A percentile compares a stretch with the other conserved stretches of the same genome.
Evolutionary conservation across 2,888 invertebrate genomes (phyloP).

Genomic region (Netelia virgata): DNA sequence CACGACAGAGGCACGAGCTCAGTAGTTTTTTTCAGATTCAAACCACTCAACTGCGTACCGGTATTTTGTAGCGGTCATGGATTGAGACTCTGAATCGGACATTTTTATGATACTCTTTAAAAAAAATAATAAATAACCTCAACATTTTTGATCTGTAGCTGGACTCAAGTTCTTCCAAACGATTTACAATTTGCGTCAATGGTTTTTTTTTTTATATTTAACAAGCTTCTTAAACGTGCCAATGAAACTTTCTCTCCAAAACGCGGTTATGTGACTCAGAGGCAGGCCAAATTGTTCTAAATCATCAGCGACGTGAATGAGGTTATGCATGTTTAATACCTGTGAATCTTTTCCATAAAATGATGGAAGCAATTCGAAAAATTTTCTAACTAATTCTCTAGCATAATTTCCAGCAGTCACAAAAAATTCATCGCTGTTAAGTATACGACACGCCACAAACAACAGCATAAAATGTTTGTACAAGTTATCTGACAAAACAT

Average conservation of each 20-base stretch:
- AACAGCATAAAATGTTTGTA: constrained; percentile 68
- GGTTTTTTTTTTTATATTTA: constrained; percentile 51
- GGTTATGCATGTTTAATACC: constrained; percentile 64
- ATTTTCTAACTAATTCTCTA: constrained; percentile 40
- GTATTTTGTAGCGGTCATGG: constrained; percentile 32
- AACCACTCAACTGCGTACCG: constrained; percentile 46
- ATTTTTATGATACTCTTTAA: constrained; percentile 21
- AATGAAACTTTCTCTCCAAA: constrained; percentile 64
- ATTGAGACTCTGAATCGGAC: constrained; percentile 45
- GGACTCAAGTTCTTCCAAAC: constrained; percentile 59
- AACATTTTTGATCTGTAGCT: constrained; percentile 31
- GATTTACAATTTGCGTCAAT: constrained; percentile 63
- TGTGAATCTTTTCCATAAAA: constrained; percentile 56
- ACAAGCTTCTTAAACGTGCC: constrained; percentile 56
- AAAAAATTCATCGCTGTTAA: constrained; percentile 52
- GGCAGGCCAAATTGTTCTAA: constrained; percentile 34
- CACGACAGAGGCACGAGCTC: constrained; percentile 45
- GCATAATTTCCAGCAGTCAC: constrained; percentile 49
- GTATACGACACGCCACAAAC: constrained; percentile 64
- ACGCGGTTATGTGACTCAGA: constrained; percentile 56
- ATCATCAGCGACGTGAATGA: constrained; percentile 64
- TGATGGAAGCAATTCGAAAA: constrained; percentile 59
- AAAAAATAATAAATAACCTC: too few species aligned
- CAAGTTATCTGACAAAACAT: constrained; percentile 50
- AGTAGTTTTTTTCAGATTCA: constrained; percentile 32